Evolutionary conservation across 1,140 invertebrate genomes (phyloP), one percentile per base, ranked within the genome.

Genomic region (Sitobion miscanthi): DNA sequence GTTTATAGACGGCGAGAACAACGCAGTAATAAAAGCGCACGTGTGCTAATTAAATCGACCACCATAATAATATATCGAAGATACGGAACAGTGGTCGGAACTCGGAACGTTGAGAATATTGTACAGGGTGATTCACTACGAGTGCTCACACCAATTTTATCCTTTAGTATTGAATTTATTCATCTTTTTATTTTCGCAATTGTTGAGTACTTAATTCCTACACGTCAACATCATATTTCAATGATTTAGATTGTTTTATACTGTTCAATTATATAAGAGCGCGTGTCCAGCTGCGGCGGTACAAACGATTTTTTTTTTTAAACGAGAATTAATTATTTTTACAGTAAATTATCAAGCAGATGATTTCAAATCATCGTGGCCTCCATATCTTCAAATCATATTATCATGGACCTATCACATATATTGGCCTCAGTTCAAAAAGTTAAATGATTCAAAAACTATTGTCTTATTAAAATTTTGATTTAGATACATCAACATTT

Each of bases 41-140:
- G 62, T 77, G 62, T 77, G 62, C 62, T 77, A 77, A 77, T 77
- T n/a, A 77, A 77, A 77, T 77, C 62, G 62, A 30, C 57, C 57
- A 62, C 30, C 25, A 30, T 14, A 52, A 52, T 52, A 52, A 11
- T 2, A 54, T n/a, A 77, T n/a, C 14, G 62, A 17, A 77, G 62
- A 77, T 14, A 77, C 62, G 30, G 62, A 69, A 69, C 62, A n/a
- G 62, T 69, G 62, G 30, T 69, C 9, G 62, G 62, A 69, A 69
- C 62, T 69, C 30, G 62, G 62, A 30, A n/a, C 23, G 62, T 30
- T 69, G 62, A n/a, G 9, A 14, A 69, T 69, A 69, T 69, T 69
- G 3, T 69, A 69, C 62, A 30, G 9, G 11, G 11, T 14, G 62
- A n/a, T 69, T n/a, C 62, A 14, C 11, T 5, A 9, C 14, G 1